Evolutionary conservation across 2,797 vertebrate genomes (phyloP), one percentile per base, ranked within the genome.

Genomic region (Leptodactylus fallax): DNA sequence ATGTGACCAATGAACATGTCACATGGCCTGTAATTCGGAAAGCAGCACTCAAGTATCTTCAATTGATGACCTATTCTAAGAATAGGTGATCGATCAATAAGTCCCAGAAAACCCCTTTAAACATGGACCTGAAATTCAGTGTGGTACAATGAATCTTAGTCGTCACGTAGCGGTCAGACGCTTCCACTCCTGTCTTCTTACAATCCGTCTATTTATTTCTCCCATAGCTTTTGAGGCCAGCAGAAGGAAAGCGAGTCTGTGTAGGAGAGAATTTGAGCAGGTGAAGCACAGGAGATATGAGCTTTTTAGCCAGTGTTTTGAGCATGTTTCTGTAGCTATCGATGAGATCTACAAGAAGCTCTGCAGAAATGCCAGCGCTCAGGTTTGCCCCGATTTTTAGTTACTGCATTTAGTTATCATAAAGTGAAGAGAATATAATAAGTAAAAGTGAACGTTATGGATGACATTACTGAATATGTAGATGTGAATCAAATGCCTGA

Each of bases 261-360:
- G 96, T 90, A 95, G 92, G 87, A 95, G 95, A 90, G 96, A 97
- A 89, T 99, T 98, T 91, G 96, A 98, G 90, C 92, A 95, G 76
- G 95, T 98, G 91, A 98, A 98, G 90, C 93, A 92, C 36, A 96
- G 47, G 90, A 96, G 98, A 90, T 95, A 93, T 0, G 93, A 94
- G 0, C 95, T 94, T 81, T 99, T 99, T 91, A 97, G 60, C 92
- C 92, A 85, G 82, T 99, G 97, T 91, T 98, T 99, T 85, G 97
- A 99, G 87, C 97, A 98, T 0, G 92, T 99, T 86, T 96, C 93
- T 0, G 0, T 97, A 21, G 93, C 96, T 11, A 97, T 98, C 63
- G 97, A 98, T 92, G 94, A 95, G 82, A 98, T 99, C 94, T 99
- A 99, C 94, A 99, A 99, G 93, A 94, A 93, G 87, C 95, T 99